Evolutionary conservation across 2,888 invertebrate species (phyloP), one percentile per base, ranked within the genome.

Genomic region (Papilio protenor): DNA sequence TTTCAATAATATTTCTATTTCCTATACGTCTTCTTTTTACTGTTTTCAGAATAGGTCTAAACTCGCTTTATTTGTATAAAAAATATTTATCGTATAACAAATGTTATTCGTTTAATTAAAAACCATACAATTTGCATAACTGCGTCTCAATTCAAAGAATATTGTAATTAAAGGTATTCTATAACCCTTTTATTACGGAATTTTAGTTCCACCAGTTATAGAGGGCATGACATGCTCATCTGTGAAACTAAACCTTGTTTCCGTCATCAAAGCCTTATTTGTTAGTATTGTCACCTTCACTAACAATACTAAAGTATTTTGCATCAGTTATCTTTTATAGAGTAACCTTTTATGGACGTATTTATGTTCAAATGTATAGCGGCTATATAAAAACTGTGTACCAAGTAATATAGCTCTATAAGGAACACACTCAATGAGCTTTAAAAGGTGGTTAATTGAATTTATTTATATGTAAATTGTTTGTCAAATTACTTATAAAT

Each of bases 221-320:
- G 40, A 3, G n/a, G 66, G 45, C 21, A 21, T 45, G 45, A 45
- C 66, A 66, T 69, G 45, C 45, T 45, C 66, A 69, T 11, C 21
- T 69, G 66, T 45, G n/a, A 40, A 66, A 66, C 4, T 59, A 11
- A 66, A 18, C 33, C 64, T 40, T 66, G 18, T 40, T 66, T 11
- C 12, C n/a, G 45, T 14, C n/a, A 12, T 40, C n/a, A 21, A 12
- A 21, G n/a, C 66, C 66, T 40, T 69, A 45, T 21, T 12, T 45
- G 40, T 11, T 6, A 21, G n/a, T 69, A 69, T 45, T 69, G 21
- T 45, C 66, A 69, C 40, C n/a, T 69, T 69, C 21, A 69, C 12
- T 45, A 45, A 69, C 66, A 69, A 69, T 69, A 69, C 11, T 66
- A 2, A 69, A 69, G 45, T 45, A 40, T 66, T 40, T 45, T n/a